Base-by-base conservation (phyloP, 2,113 vertebrate genomes). In the Lycaon pictus region DNA sequence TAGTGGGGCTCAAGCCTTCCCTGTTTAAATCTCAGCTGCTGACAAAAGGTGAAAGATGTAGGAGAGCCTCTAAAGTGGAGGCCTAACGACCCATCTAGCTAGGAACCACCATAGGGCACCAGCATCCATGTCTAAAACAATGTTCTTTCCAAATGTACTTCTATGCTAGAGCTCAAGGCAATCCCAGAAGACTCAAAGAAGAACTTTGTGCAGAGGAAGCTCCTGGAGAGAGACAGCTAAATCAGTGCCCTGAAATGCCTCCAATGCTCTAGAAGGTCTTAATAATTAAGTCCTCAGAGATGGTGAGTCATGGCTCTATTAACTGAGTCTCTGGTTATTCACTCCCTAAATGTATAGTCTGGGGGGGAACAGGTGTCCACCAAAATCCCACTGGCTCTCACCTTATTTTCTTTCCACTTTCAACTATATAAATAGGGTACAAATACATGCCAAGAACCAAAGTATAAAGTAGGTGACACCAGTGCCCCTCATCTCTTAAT, bases 351-450 rank as follows among this genome's bases (percentile, higher is more conserved):
- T 79, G 8, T 51, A 43, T 1, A 67, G 8, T 56, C 58, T 32
- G n/a, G 7, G 29, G 3, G 3, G 11, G 62, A 62, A 62, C 8
- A 32, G 5, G 11, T 16, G 43, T 29, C 15, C 16, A 60, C 37
- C 56, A 15, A 67, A 81, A 79, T 35, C 60, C 72, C 65, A 74
- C 53, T 53, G 37, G 67, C 43, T 79, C 82, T 97, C 67, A 93
- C 22, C 65, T 56, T 32, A 79, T 53, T 79, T 55, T 62, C 81
- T 96, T 65, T 95, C 27, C 32, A 23, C 84, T 94, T 88, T 79
- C 81, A 76, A 77, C 20, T 51, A 65, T 17, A n/a, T 11, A 43
- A 86, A 37, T 11, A 48, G 88, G 62, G 62, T 11, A 63, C 58
- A 96, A 51, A 81, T 23, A 48, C 23, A 48, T 10, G 55, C 65